Conservation (phyloP, 2,888 invertebrate species). For the Macrophya annulata region DNA sequence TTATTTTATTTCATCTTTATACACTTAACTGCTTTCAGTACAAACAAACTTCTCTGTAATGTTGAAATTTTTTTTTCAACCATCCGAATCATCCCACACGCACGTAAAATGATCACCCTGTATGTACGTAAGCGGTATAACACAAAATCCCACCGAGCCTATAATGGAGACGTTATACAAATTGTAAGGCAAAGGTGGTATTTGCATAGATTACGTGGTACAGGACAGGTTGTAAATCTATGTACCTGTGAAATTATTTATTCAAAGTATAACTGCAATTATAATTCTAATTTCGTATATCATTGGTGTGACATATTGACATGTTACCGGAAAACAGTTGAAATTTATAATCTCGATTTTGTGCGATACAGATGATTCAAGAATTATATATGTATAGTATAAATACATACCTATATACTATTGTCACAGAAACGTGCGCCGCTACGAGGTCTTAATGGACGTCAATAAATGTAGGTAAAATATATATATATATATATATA, state of each 20-base stretch:
- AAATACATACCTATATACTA: neutral
- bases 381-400: too few relatives aligned
- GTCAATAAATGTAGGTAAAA: constrained; percentile 30
- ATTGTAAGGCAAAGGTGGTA: constrained; percentile 9
- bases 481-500: neutral
- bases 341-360: neutral
- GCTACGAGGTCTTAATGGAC: constrained; percentile 40
- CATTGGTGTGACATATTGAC: constrained; percentile 2
- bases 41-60: neutral
- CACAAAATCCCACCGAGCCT: neutral
- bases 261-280: neutral
- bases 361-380: constrained; percentile 15
- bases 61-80: neutral
- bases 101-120: neutral
- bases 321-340: constrained; percentile 9
- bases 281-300: neutral
- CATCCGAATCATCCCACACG: neutral
- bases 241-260: constrained; percentile 21
- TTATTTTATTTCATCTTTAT: neutral
- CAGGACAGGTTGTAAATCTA: neutral
- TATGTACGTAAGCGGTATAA: neutral
- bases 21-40: neutral
- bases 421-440: constrained; percentile 28
- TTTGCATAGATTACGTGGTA: neutral
- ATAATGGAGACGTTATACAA: constrained; percentile 20